Evolutionary conservation across 2,888 invertebrate species (phyloP).

Genomic region (Ligdia adustata): DNA sequence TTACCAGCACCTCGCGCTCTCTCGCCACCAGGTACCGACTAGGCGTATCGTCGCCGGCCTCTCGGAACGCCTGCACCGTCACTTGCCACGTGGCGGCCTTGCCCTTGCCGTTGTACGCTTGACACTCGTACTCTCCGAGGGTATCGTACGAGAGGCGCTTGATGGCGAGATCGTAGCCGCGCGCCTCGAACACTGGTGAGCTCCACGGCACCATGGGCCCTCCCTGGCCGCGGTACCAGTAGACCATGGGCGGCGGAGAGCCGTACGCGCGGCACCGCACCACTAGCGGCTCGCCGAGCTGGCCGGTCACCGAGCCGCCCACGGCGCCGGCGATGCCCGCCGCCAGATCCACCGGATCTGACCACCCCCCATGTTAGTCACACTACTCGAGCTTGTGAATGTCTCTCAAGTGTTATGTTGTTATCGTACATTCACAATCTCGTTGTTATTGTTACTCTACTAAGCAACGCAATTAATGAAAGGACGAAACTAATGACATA

Average conservation of each 20-base stretch:
- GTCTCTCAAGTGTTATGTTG: slow-evolving; percentile 31
- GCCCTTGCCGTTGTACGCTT: slow-evolving; percentile 93
- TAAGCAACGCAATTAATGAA: slow-evolving; percentile 47
- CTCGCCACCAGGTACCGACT: slow-evolving; percentile 49
- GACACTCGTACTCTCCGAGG: slow-evolving; percentile 94
- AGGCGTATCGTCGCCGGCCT: slow-evolving; percentile 78
- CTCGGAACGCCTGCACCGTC: slow-evolving; percentile 88
- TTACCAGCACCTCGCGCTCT: slow-evolving; percentile 21
- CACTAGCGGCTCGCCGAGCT: slow-evolving; percentile 87
- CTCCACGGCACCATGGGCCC: slow-evolving; percentile 89
- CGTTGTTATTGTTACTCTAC: slow-evolving; percentile 59
- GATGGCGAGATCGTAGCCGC: slow-evolving; percentile 90
- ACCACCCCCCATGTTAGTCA: slow-evolving; percentile 39
- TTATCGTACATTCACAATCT: slow-evolving; percentile 54
- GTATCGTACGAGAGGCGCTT: slow-evolving; percentile 87
- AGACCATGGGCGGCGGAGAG: slow-evolving; percentile 90
- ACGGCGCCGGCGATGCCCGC: slow-evolving; percentile 87
- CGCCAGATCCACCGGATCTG: slow-evolving; percentile 17
- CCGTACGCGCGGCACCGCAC: slow-evolving; percentile 93
- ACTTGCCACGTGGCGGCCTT: slow-evolving; percentile 91
- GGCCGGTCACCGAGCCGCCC: slow-evolving; percentile 86
- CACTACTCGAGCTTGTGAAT: slow-evolving; percentile 45
- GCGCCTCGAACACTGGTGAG: slow-evolving; percentile 87
- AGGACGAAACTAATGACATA: slow-evolving; percentile 47
- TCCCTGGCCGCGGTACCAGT: slow-evolving; percentile 92